Base-by-base conservation (phyloP, 2,888 invertebrate species). In the Dolichomitus sp. region DNA sequence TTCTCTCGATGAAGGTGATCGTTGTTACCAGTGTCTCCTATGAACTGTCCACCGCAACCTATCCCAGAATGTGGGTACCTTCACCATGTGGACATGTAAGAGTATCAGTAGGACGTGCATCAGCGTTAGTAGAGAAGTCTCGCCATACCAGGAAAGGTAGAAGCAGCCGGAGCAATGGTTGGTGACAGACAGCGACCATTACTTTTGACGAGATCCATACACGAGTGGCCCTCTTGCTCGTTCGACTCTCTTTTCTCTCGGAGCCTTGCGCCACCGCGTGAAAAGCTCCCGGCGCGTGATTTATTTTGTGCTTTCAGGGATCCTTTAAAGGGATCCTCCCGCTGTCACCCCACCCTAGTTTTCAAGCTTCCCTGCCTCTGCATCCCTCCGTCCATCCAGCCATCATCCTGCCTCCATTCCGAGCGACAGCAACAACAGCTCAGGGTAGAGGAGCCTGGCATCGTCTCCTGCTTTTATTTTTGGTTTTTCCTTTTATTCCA, bases 121-220 rank as follows among this genome's bases (percentile, higher is more conserved):
- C 45, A 72, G 4, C 14, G 30, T 59, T 19, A 45, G 48, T 11
- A 37, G 14, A 37, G 19, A 37, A 65, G 23, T 14, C 23, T 61
- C 61, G 11, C 61, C n/a, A 37, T 4, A 48, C 72, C 23, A 6
- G 12, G 27, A n/a, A 12, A 17, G n/a, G 42, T 45, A 42, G 14
- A 75, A 59, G 59, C 37, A 68, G 19, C 40, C 50, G 42, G 9
- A 68, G 48, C 19, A 68, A 27, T 37, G 59, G 17, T 12, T 12
- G 45, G 48, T 86, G 86, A 88, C 85, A 84, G 89, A 87, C 87
- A 86, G 65, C 86, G 85, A 83, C 85, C 89, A 88, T 90, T 90
- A 90, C 88, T 89, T 90, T 88, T 88, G 87, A 90, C 87, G 81
- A 84, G 82, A 76, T 75, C 83, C 87, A 78, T 87, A 85, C 80